Evolutionary conservation across 1,140 invertebrate species (phyloP), one percentile per base, ranked within the genome.

Genomic region (Bombyx mori): DNA sequence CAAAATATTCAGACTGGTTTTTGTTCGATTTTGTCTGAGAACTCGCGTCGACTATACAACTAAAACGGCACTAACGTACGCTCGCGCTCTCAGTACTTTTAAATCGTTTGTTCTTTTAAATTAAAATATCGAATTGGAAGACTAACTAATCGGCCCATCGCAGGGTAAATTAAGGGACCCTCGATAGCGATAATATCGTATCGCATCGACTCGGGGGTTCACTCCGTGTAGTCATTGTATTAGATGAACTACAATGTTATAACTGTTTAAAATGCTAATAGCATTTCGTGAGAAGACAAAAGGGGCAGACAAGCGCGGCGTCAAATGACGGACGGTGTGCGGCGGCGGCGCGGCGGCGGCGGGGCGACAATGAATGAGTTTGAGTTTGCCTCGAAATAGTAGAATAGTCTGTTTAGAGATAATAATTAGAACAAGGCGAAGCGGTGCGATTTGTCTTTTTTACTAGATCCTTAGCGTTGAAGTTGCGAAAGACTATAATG

Each of bases 1-100:
- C 54, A 56, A 68, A 68, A 61, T 68, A 64, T 64, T 60, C 60
- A 63, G 58, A 65, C 63, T 58, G 63, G 63, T 65, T 65, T 61
- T 65, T 65, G 63, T 58, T 57, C 56, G 59, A 61, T 58, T 65
- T 56, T 60, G 60, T 58, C 56, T 61, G 60, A 52, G 59, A 65
- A 57, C 57, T 60, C 46, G 55, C 63, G 56, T 56, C 49, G 54
- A 49, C 45, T n/a, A 46, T 53, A 51, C 56, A 55, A 57, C 50
- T 58, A 58, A 56, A 56, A 58, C 44, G 62, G 44, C 63, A 57
- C 10, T 50, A 61, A 53, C 56, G 49, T 59, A 58, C 63, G 63
- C 56, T 54, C 63, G 56, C 57, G 63, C 56, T 56, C 52, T 63
- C 54, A 57, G 45, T 47, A 51, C 43, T 44, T 43, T 35, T 44